These are phyloP conservation scores for Leptopilina clavipes DNA, from an alignment of 1,140 invertebrate species.

Conservation along the genomic window DNA sequence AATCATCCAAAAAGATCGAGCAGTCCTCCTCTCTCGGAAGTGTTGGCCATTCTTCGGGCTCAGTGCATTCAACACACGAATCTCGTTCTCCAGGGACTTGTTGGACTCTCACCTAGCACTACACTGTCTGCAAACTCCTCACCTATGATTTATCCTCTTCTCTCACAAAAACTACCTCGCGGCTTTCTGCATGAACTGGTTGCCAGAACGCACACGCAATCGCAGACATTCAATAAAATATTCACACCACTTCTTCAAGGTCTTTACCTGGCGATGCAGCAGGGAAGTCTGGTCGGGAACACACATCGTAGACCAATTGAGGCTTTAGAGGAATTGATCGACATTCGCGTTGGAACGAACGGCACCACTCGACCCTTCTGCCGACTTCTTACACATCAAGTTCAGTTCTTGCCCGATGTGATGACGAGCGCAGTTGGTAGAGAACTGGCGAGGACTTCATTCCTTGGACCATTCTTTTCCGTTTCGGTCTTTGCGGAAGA, in stretches of 20 bases:
- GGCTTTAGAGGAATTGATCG: constrained; percentile 80
- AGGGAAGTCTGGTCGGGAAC: constrained; percentile 82
- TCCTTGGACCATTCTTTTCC: constrained; percentile 91
- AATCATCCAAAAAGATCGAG: constrained; percentile 83
- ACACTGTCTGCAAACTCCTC: constrained; percentile 58
- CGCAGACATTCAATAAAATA: constrained; percentile 78
- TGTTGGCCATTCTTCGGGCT: constrained; percentile 77
- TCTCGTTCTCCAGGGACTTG: constrained; percentile 77
- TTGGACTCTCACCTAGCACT: constrained; percentile 69
- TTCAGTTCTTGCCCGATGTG: constrained; percentile 85
- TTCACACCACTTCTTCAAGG: constrained; percentile 84
- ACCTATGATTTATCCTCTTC: constrained; percentile 79
- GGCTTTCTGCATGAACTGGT: constrained; percentile 83
- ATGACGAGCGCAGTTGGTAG: constrained; percentile 83
- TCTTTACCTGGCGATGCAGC: constrained; percentile 81
- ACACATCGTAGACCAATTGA: constrained; percentile 82
- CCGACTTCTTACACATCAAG: constrained; percentile 82
- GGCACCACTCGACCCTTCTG: constrained; percentile 84
- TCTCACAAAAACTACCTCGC: constrained; percentile 79
- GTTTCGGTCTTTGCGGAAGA: constrained; percentile 95
- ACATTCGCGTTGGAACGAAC: constrained; percentile 78
- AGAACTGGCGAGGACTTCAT: constrained; percentile 89
- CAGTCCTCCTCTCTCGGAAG: constrained; percentile 76
- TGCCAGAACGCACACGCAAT: constrained; percentile 75
- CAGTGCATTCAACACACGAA: constrained; percentile 80